Evolutionary conservation across 2,888 invertebrate genomes (phyloP), one percentile per base, ranked within the genome.

Genomic region (Rhopalosiphum nymphaeae): DNA sequence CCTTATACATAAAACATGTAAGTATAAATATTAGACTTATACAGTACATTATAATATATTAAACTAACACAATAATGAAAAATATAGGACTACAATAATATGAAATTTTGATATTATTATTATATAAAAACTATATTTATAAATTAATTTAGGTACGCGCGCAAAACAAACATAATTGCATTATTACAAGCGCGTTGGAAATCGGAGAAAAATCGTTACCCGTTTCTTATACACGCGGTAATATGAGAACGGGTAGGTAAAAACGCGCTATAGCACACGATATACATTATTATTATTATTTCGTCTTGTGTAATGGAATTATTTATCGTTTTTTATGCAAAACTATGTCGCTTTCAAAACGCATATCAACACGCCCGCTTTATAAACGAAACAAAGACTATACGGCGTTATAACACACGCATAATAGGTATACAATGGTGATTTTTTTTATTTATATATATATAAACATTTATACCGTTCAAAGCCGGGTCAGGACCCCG

Each of bases 271-370:
- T 46, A 46, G 46, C 44, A 86, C 29, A 44, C 44, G 44, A 86
- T 46, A 46, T 86, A 29, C 29, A 86, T 46, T 86, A 29, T 85
- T 86, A 57, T 78, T 26, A 49, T 91, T 78, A 49, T 53, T 53
- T 53, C 25, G 84, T 91, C 84, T 53, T 78, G 91, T 84, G 78
- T 53, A 53, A 84, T 91, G 42, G 91, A 84, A 91, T 84, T 84
- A 42, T 91, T 11, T 53, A 84, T 49, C 46, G 53, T 53, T 85
- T 91, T 85, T 85, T 56, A 85, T 44, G 91, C 91, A 85, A 91
- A 91, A 91, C 36, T 85, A 56, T 91, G 91, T 91, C 49, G 91
- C 67, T 91, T 85, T 85, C 56, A 91, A 56, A 91, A 91, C 42
- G 56, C 36, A 88, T 49, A 91, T 84, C 36, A 85, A 85, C 85